Conservation (phyloP, 2,113 vertebrate genomes). For the Natator depressus region DNA sequence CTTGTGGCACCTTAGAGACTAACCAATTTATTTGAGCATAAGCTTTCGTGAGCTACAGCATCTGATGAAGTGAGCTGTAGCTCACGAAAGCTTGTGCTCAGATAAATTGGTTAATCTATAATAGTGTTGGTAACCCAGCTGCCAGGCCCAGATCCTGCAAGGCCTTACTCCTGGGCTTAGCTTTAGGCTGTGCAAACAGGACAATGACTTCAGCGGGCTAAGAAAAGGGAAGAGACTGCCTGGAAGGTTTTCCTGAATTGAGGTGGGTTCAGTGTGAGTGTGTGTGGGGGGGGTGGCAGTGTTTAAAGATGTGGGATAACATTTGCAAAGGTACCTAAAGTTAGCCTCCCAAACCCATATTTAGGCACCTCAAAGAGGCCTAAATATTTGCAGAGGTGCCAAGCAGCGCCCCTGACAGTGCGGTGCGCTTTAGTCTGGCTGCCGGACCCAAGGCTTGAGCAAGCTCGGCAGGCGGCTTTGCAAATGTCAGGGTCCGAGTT, state of each 20-base stretch:
- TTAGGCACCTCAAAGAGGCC: background rate
- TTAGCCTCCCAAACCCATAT: background rate
- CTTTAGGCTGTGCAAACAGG: background rate
- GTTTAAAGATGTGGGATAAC: background rate
- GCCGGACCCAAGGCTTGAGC: no score
- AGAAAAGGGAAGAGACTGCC: background rate
- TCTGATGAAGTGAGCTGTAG: no score
- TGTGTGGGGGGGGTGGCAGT: accelerated
- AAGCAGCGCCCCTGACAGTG: background rate
- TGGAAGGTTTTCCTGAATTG: no score
- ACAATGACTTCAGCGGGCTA: background rate
- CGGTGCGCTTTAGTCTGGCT: no score
- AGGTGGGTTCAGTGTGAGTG: no score
- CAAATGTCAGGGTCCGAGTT: background rate
- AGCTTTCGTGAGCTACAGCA: no score
- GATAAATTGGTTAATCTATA: no score
- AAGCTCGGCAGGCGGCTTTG: background rate
- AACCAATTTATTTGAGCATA: no score
- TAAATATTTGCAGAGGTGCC: background rate
- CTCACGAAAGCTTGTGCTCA: no score
- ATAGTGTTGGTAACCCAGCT: background rate
- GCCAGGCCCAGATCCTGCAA: background rate
- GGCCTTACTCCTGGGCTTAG: background rate
- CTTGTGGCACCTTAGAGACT: no score
- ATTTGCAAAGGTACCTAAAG: background rate